Base-by-base conservation (phyloP, 2,113 vertebrate species). In the Bufo bufo region DNA sequence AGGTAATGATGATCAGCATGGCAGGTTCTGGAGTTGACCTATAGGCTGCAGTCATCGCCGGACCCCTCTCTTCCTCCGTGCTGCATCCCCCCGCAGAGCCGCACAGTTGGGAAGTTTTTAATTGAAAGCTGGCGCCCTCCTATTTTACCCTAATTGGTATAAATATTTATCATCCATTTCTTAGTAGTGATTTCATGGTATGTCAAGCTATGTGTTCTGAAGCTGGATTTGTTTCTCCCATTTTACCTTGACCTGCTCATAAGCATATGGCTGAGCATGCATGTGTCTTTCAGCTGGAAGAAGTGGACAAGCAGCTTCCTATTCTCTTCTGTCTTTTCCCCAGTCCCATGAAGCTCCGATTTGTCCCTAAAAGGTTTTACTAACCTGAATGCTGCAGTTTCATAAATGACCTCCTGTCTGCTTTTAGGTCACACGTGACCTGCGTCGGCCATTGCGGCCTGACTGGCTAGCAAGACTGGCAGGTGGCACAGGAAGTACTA, bases 71-170 rank as follows among this genome's bases (percentile, higher is more conserved):
- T 19, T 6, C 11, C 77, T 58, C 63, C 1, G 20, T 43, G 16
- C 63, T 47, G 61, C 63, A 33, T 33, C 33, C 65, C 52, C 54
- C 80, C 23, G 45, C 69, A 63, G 80, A 49, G 72, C 14, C 16
- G 47, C 86, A 49, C 86, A 88, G 80, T 45, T 50, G 50, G 80
- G 33, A 43, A 54, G 2, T 6, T 77, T 82, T 75, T 88, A 88
- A 88, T 88, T 88, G 59, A 87, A 83, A 88, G 69, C 69, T 50
- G 54, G 17, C 20, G 16, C 11, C 9, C 77, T 54, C 13, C 4
- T 33, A 2, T 79, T 61, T 52, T 43, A 71, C 23, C 23, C 56
- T 85, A 85, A 61, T 75, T 10, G 33, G 19, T n/a, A 59, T 85
- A 49, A 85, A 85, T 85, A 85, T 85, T 85, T 74, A 85, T 49